Conservation (phyloP, 2,113 vertebrate species). For the Gracilinanus agilis region DNA sequence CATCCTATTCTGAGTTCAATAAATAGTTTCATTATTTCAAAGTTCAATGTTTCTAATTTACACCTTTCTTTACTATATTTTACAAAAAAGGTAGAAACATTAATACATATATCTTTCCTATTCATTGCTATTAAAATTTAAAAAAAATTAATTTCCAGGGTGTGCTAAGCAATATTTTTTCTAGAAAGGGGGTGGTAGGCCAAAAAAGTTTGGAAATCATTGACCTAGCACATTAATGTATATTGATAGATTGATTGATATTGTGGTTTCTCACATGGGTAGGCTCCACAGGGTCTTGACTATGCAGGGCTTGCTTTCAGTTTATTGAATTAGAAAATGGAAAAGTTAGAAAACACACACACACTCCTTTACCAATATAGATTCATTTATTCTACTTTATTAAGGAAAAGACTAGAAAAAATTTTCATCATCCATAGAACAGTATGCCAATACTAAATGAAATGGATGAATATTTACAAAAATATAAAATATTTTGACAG, state of each 20-base stretch:
- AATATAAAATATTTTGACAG: background rate
- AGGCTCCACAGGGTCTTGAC: background rate
- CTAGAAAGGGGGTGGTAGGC: too few species aligned
- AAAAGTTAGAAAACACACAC: background rate
- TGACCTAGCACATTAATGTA: background rate
- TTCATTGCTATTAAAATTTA: too few species aligned
- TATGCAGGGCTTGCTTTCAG: background rate
- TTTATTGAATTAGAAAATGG: background rate
- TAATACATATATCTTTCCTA: too few species aligned
- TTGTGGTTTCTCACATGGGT: background rate
- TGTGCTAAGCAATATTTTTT: too few species aligned
- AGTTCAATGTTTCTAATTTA: too few species aligned
- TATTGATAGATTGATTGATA: background rate
- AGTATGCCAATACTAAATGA: background rate
- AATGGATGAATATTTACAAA: background rate
- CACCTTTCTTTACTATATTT: too few species aligned
- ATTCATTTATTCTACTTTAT: background rate
- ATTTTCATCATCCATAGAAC: background rate
- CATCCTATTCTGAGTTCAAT: too few species aligned
- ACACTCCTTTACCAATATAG: background rate
- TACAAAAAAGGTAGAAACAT: too few species aligned
- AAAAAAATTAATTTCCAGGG: too few species aligned
- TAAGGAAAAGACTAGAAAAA: background rate
- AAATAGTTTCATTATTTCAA: too few species aligned
- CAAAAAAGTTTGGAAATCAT: too few species aligned